Conservation (phyloP, 2,888 invertebrate species). For the Tholera decimalis region DNA sequence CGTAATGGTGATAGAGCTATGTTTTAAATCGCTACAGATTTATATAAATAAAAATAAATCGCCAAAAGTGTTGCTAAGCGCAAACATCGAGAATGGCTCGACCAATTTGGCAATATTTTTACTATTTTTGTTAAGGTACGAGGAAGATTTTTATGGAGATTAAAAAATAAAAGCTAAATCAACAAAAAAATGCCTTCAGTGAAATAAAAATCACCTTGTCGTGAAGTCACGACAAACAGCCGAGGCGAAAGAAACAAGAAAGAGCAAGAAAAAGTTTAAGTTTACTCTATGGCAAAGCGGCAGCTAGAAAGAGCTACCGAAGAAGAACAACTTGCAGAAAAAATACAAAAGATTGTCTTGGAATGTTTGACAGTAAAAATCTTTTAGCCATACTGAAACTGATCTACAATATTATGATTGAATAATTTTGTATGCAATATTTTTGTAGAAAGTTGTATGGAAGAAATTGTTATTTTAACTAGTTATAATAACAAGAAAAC, state of each 20-base stretch:
- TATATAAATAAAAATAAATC: too few relatives aligned
- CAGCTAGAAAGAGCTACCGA: constrained; percentile 15
- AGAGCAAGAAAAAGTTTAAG: constrained; percentile 24
- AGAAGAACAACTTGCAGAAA: constrained; percentile 13
- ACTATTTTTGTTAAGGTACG: too few relatives aligned
- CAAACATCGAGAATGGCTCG: too few relatives aligned
- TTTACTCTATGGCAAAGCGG: constrained; percentile 34
- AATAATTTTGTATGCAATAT: neutral
- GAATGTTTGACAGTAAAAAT: neutral
- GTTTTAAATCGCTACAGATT: too few relatives aligned
- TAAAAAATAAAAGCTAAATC: neutral
- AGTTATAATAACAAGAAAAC: too few relatives aligned
- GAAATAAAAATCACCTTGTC: neutral
- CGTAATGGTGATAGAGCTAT: neutral
- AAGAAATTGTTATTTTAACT: too few relatives aligned
- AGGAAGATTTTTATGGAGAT: too few relatives aligned
- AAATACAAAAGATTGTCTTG: constrained; percentile 3
- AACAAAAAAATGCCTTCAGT: neutral
- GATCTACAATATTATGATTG: neutral
- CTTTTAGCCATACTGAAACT: too few relatives aligned
- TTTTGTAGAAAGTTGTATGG: too few relatives aligned
- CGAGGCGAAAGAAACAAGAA: constrained; percentile 17
- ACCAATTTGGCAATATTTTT: too few relatives aligned
- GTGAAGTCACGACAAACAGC: constrained; percentile 21
- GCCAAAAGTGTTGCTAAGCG: too few relatives aligned